phyloP scores from a whole-genome alignment of 2,797 vertebrate genomes.

The Hypotaenidia philippensis region DNA sequence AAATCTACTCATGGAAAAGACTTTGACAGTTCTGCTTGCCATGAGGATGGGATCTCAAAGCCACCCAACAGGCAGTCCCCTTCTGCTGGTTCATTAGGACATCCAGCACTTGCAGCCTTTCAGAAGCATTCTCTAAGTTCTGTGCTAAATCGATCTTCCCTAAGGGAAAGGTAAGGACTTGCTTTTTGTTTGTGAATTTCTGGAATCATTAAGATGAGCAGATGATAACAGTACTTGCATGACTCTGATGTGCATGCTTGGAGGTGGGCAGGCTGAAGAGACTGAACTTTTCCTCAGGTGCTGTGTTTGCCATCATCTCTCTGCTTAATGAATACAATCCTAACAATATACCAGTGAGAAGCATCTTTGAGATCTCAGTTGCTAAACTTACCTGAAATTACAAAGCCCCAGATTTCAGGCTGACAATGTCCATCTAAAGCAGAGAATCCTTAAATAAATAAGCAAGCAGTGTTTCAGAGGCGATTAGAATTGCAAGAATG shows the following conservation, averaged over 20 bases:
- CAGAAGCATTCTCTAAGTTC: constrained; percentile 78
- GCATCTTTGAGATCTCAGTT: neutral
- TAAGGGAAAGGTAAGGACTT: constrained; percentile 88
- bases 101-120: constrained; percentile 65
- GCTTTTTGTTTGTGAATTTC: neutral
- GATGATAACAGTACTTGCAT: neutral
- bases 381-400: neutral
- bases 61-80: constrained; percentile 12
- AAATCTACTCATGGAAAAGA: constrained; percentile 64
- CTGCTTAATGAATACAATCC: neutral
- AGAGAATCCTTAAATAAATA: neutral
- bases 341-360: neutral
- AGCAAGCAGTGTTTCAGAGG: neutral
- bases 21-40: constrained; percentile 63
- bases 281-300: neutral
- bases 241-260: neutral
- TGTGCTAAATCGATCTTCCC: constrained; percentile 83
- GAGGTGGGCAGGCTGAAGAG: neutral
- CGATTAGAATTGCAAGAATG: neutral
- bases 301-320: neutral
- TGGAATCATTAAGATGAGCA: neutral
- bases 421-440: neutral
- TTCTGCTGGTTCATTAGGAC: constrained; percentile 46
- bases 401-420: neutral
- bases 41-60: constrained; percentile 51